Evolutionary conservation across 2,113 vertebrate species (phyloP).

Genomic region (Myotis lucifugus): DNA sequence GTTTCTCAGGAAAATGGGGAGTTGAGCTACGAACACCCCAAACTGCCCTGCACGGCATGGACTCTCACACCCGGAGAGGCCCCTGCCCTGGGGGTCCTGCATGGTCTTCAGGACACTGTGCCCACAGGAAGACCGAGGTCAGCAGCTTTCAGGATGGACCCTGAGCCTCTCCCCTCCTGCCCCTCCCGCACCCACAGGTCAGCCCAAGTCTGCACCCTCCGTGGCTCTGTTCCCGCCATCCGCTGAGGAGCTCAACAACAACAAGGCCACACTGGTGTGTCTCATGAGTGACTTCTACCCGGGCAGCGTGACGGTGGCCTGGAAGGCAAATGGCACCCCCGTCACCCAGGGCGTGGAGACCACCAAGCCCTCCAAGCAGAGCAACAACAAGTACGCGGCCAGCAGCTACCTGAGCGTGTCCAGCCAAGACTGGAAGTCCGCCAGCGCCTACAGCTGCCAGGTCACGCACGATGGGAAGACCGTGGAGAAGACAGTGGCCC

Average conservation of each 20-base stretch:
- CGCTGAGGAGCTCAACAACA: no score
- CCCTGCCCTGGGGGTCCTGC: neutral
- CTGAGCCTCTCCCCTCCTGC: neutral
- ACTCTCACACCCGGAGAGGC: neutral
- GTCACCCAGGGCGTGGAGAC: no score
- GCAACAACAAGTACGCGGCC: constrained; percentile 74
- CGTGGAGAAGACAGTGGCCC: constrained; percentile 47
- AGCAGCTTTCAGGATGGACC: no score
- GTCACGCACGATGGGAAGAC: constrained; percentile 75
- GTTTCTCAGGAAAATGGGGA: neutral
- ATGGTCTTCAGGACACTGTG: neutral
- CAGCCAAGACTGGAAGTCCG: constrained; percentile 60
- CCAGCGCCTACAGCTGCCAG: neutral
- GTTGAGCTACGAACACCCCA: neutral
- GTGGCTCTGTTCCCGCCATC: constrained; percentile 46
- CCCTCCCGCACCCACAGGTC: neutral
- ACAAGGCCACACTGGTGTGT: no score
- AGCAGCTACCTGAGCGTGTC: constrained; percentile 58
- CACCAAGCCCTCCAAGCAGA: constrained; percentile 50
- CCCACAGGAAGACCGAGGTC: neutral
- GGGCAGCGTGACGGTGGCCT: no score
- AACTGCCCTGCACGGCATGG: neutral
- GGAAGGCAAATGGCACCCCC: neutral
- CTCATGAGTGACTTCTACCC: no score
- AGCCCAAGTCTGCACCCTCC: neutral